Evolutionary conservation across 2,888 invertebrate genomes (phyloP), one percentile per base, ranked within the genome.

Genomic region (Timema cristinae): DNA sequence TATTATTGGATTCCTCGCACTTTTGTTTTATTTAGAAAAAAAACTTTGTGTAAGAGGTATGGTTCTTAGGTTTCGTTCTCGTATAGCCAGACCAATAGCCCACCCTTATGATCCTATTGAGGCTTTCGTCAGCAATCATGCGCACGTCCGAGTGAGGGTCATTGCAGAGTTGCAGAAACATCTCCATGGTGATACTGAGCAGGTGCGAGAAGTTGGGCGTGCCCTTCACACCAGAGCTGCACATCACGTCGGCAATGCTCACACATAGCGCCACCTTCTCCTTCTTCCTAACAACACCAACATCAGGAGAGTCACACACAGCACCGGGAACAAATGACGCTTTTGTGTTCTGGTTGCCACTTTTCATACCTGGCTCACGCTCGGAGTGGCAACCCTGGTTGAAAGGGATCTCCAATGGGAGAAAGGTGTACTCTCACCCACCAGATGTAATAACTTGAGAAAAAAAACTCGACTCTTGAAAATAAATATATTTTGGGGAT

Each of bases 61-160:
- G 32, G 4, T 32, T 32, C 32, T 32, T 32, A 32, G 32, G 32
- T 32, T 32, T 32, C 4, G 32, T 32, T 4, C 32, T 32, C 32
- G 32, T 32, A 32, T 32, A 32, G 32, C 32, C 32, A 32, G 32
- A 32, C 32, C 32, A 2, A 32, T 48, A 63, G 48, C 77, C 75
- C 81, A 88, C 88, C 82, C 91, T 87, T 77, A 93, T 91, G 70
- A 92, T 90, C 80, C 88, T 86, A 80, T 93, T 93, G 1, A 94
- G 83, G 78, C 91, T 91, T 83, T 94, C 94, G 80, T 93, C 92
- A 63, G 92, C 92, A 69, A 90, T 89, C 85, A 92, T 90, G 72
- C 93, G 85, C 50, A 93, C 88, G 81, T 93, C 91, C 5, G 91
- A 87, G 80, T 94, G 92, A 2, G 86, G 81, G 81, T 94, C 93